Evolutionary conservation across 2,113 vertebrate genomes (phyloP).

Genomic region (Noturus placidus): DNA sequence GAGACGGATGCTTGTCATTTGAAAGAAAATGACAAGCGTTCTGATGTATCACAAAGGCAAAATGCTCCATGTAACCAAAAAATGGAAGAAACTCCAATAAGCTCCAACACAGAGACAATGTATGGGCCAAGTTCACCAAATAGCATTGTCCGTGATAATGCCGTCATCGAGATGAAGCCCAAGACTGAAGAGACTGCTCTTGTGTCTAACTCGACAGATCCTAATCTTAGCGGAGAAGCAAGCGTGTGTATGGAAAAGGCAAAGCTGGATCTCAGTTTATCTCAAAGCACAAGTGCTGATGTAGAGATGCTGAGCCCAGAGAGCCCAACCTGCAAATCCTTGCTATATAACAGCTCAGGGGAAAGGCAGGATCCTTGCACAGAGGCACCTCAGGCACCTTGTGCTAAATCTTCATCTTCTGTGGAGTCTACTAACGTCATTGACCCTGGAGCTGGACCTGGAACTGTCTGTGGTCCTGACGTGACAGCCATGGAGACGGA

Average conservation of each 20-base stretch:
- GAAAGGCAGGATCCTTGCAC: constrained; percentile 29
- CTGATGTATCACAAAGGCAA: constrained; percentile 22
- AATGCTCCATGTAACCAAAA: constrained; percentile 37
- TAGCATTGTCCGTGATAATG: constrained; percentile 21
- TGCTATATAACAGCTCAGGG: constrained; percentile 21
- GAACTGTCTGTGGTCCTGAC: constrained; percentile 44
- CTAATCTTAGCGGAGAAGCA: constrained; percentile 51
- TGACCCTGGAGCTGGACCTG: constrained; percentile 45
- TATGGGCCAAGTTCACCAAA: constrained; percentile 30
- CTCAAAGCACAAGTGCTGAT: constrained; percentile 60
- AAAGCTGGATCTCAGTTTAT: constrained; percentile 52
- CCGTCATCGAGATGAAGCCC: constrained; percentile 33
- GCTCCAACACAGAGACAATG: constrained; percentile 36
- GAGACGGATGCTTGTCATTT: constrained; percentile 22
- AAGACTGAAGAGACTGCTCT: constrained; percentile 60
- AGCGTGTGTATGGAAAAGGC: constrained; percentile 39
- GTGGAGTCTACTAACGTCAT: constrained; percentile 33
- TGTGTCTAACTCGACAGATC: constrained; percentile 57
- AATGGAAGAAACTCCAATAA: constrained; percentile 37
- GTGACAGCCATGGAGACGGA: constrained; percentile 45
- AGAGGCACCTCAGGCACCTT: constrained; percentile 5
- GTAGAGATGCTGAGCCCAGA: constrained; percentile 72
- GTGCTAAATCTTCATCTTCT: background rate
- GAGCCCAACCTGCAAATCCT: constrained; percentile 58
- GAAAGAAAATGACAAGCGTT: constrained; percentile 32